Conservation (phyloP, 2,888 invertebrate genomes). For the Thymelicus sylvestris region DNA sequence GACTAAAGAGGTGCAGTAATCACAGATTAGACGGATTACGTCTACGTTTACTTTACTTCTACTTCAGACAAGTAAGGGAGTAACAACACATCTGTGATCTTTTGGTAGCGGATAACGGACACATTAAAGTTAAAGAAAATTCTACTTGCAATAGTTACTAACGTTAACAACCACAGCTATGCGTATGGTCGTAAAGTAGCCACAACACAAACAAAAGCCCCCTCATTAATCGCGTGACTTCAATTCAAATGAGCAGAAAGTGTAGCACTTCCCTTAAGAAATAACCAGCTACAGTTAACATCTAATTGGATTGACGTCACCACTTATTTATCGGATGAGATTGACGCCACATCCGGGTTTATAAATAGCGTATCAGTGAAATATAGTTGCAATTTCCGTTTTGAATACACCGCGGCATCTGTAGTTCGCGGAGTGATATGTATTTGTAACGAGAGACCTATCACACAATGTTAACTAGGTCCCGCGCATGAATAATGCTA, state of each 20-base stretch:
- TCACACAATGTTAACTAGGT: constrained; percentile 61
- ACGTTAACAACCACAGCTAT: not conserved
- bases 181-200: too few relatives aligned
- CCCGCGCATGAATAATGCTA: constrained; percentile 64
- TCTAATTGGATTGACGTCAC: constrained; percentile 40
- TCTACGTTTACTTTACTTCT: too few relatives aligned
- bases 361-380: constrained; percentile 36
- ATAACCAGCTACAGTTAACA: constrained; percentile 27
- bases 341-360: constrained; percentile 38
- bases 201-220: not conserved
- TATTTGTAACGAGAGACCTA: constrained; percentile 43
- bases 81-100: too few relatives aligned
- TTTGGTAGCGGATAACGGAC: too few relatives aligned
- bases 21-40: too few relatives aligned
- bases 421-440: constrained; percentile 39
- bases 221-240: constrained; percentile 16
- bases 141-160: not conserved
- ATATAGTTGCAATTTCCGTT: constrained; percentile 17
- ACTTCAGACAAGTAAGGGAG: too few relatives aligned
- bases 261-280: constrained; percentile 24
- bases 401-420: constrained; percentile 8
- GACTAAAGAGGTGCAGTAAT: too few relatives aligned
- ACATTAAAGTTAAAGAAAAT: too few relatives aligned
- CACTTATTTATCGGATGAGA: constrained; percentile 38
- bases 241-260: constrained; percentile 24